Evolutionary conservation across 2,888 invertebrate genomes (phyloP), one percentile per base, ranked within the genome.

Genomic region (Cinara cedri): DNA sequence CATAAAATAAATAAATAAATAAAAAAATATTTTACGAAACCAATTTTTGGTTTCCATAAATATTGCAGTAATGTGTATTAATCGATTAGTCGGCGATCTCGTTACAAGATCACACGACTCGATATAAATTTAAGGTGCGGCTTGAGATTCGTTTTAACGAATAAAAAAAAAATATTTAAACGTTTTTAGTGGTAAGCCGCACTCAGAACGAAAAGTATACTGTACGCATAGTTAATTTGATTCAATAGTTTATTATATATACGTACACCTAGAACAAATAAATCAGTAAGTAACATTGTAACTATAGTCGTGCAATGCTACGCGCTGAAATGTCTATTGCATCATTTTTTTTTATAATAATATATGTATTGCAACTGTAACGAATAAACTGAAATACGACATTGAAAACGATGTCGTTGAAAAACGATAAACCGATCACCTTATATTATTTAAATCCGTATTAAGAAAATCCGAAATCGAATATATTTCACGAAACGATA

Each of bases 241-340:
- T 54, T 70, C 68, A 34, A 70, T 51, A 68, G 68, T 34, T 68
- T 68, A 51, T 24, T 68, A 34, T 34, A n/a, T n/a, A 34, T 34
- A 70, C 68, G 68, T 54, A 34, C 68, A 70, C 68, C 68, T 70
- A 70, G 68, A 70, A 70, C 51, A 70, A 70, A 70, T 34, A 70
- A 70, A 70, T 70, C 19, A 13, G 34, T 70, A 42, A 63, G 19
- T 63, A 44, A 63, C 63, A 63, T 63, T 63, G 44, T 63, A 44
- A 63, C 63, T 19, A 63, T 63, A 34, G 11, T 11, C n/a, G 57
- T 57, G 57, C 24, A 14, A 24, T 57, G n/a, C 11, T 63, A 63
- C 62, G 19, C 42, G 42, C n/a, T 62, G 42, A 62, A 34, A 63
- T 63, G 42, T 34, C 34, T 34, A 34, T 34, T 4, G 34, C 34